Evolutionary conservation across 2,888 invertebrate species (phyloP), one percentile per base, ranked within the genome.

Genomic region (Tachina lurida): DNA sequence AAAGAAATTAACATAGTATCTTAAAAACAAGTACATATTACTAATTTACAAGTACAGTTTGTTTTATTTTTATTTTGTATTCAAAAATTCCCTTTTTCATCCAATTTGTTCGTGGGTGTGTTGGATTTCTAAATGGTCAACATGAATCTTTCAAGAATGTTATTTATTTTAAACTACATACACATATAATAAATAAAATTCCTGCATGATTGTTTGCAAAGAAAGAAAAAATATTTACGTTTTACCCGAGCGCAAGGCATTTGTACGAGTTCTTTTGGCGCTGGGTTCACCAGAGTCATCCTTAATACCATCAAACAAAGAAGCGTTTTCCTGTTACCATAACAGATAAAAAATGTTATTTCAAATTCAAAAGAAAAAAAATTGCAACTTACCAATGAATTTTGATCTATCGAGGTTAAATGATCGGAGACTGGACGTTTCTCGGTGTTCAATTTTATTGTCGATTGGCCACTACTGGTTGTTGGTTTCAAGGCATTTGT

Each of bases 231-330:
- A 49, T 22, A 74, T 81, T 84, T 87, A 87, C 86, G 86, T 87
- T 88, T 90, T 88, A 85, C 89, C 86, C 84, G 86, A 47, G 65
- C 86, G 87, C 45, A 87, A 79, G 49, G 89, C 81, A 60, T 88
- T 89, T 73, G 90, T 88, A 70, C 91, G 91, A 68, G 90, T 88
- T 78, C 91, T 84, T 88, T 91, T 91, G 45, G 89, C 84, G 80
- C 87, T 71, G 19, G 91, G 91, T 83, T 90, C 91, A 70, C 89
- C 89, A 78, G 90, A 88, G 31, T 90, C 90, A 52, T 89, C 89
- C 60, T 85, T 88, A 43, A 84, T 84, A 22, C 82, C 84, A 84
- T 88, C 88, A 79, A 87, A 88, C 22, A 87, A 77, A 5, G 82
- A 81, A 56, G 87, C 82, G 45, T 87, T 78, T 62, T 83, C 75